phyloP scores from a whole-genome alignment of 1,140 invertebrate species.

The Atopsyche davidsoni region DNA sequence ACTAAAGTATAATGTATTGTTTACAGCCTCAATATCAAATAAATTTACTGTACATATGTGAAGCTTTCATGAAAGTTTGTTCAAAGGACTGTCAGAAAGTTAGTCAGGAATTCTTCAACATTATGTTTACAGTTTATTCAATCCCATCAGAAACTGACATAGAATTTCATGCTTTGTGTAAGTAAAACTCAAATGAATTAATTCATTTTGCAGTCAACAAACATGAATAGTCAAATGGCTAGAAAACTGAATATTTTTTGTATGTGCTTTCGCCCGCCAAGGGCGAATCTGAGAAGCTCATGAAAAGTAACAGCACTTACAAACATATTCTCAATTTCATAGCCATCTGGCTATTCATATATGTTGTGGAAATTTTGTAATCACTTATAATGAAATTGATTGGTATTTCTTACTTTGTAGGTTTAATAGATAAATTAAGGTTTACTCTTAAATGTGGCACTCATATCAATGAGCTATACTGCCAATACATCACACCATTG shows the following conservation, averaged over 20 bases:
- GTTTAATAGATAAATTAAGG: constrained; percentile 38
- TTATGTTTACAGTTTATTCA: constrained; percentile 42
- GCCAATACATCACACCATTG: constrained; percentile 35
- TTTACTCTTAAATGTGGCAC: constrained; percentile 36
- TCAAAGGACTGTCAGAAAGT: constrained; percentile 37
- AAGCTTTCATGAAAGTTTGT: constrained; percentile 48
- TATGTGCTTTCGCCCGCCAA: too few relatives aligned
- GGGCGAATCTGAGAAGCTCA: too few relatives aligned
- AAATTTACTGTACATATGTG: constrained; percentile 45
- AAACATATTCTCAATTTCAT: too few relatives aligned
- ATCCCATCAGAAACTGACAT: constrained; percentile 40
- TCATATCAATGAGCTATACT: constrained; percentile 36
- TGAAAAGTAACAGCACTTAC: too few relatives aligned
- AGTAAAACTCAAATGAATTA: too few relatives aligned
- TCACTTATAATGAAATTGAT: too few relatives aligned
- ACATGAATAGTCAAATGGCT: too few relatives aligned
- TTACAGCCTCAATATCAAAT: constrained; percentile 41
- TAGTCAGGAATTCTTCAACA: constrained; percentile 38
- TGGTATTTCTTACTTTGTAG: constrained; percentile 3
- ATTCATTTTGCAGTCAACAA: too few relatives aligned
- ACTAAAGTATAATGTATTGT: constrained; percentile 1
- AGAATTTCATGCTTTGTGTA: constrained; percentile 42
- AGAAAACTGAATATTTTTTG: too few relatives aligned
- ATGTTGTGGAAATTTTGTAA: too few relatives aligned
- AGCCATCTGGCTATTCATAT: too few relatives aligned